Evolutionary conservation across 2,113 vertebrate genomes (phyloP), one percentile per base, ranked within the genome.

Genomic region (Felis chaus): DNA sequence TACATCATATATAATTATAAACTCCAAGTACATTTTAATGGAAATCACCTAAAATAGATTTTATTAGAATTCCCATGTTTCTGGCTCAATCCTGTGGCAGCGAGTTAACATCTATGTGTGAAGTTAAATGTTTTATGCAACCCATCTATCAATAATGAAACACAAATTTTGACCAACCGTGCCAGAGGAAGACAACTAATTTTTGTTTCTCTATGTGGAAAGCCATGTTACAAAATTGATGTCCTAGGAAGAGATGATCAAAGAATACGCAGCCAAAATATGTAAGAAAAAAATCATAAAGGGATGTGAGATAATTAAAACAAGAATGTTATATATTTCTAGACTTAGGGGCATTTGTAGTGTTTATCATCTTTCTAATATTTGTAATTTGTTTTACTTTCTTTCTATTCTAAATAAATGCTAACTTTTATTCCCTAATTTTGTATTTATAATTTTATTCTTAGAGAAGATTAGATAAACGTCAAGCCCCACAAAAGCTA

Each of bases 21-120:
- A 83, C 27, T 39, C 33, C 11, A 85, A 88, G 83, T 84, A 93
- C 4, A 31, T 89, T 97, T 95, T 94, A 68, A 87, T 84, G 45
- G 16, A 39, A 94, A 88, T 68, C 55, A 80, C n/a, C 65, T 92
- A 21, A 87, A 96, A 90, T 91, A 74, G 48, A 50, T 71, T 87
- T 94, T 55, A 68, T 41, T 78, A 92, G 19, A 79, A 71, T 61
- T 63, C 27, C 53, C 48, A 23, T 48, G 57, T 82, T 92, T 83
- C 89, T 93, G 89, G 21, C 50, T 55, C 73, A 41, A 9, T 76
- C 45, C 86, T 81, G 13, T 65, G 41, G 65, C 65, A 73, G 31
- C 1, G 3, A 73, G 55, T n/a, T n/a, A 41, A 41, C 21, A 80
- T 68, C 55, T 81, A 41, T 78, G 33, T 69, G 21, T 88, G 82